Evolutionary conservation across 2,797 vertebrate species (phyloP), one percentile per base, ranked within the genome.

Genomic region (Sciurus vulgaris): DNA sequence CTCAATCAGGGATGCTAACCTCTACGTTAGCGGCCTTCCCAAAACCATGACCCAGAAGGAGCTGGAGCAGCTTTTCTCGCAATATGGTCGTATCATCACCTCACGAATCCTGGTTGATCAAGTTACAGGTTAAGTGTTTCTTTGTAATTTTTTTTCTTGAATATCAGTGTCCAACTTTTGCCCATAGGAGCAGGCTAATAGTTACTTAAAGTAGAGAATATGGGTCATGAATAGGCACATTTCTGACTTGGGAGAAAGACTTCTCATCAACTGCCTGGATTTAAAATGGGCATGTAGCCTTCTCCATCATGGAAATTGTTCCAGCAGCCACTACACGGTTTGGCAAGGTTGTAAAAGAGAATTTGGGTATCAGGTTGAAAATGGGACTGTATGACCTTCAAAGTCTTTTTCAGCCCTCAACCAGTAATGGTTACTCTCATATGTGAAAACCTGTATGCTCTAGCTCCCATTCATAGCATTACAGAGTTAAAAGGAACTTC

Each of bases 11-110:
- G 99, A 99, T 97, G 99, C 99, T n/a, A 99, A 99, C 98, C 98
- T 99, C 97, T 99, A 99, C 56, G 99, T 99, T 98, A 99, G 99
- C 96, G 99, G 99, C 98, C 99, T 99, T 98, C 99, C 99, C 93
- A 99, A 99, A 99, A 99, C 99, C 84, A 99, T 99, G 99, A 99
- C 99, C 98, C 99, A 99, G 99, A 99, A 99, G 98, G 99, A 99
- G 97, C 98, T 99, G 98, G 99, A 99, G 98, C 99, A 99, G 98
- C 99, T 99, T 97, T 99, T 99, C 98, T 99, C 99, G 93, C 99
- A 99, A 98, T 99, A 99, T 14, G 99, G 99, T 97, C 99, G 99
- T 97, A 99, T 99, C 99, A 99, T 99, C 99, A 99, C 99, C 98
- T 99, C 99, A 97, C 99, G 99, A 97, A 99, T 99, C 99, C 99